phyloP scores from a whole-genome alignment of 1,140 invertebrate species.

The Cepaea nemoralis region DNA sequence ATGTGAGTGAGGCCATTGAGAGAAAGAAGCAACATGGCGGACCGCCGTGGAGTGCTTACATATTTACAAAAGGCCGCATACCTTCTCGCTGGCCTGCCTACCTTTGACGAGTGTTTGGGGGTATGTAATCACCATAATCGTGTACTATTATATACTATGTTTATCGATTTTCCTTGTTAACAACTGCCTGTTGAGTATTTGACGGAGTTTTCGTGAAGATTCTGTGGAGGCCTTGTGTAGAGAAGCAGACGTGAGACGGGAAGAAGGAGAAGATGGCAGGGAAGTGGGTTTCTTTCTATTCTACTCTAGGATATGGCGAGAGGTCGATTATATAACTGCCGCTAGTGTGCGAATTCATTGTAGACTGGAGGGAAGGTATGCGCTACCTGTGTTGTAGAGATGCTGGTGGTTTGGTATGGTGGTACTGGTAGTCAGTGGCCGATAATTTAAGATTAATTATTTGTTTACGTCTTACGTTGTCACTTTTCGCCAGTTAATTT shows the following conservation, averaged over 20 bases:
- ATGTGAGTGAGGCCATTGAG: not conserved
- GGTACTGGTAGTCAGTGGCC: not conserved
- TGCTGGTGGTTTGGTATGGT: not conserved
- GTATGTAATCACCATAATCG: not conserved
- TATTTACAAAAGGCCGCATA: conserved; percentile 27
- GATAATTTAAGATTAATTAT: not conserved
- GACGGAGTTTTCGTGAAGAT: no score
- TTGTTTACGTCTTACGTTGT: no score
- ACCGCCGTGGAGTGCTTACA: conserved; percentile 4
- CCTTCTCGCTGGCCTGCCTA: no score
- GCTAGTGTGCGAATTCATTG: not conserved
- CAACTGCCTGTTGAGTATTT: no score
- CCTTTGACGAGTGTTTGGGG: not conserved
- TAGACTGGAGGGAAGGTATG: not conserved
- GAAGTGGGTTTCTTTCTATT: not conserved
- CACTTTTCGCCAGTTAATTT: no score
- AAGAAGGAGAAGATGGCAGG: no score
- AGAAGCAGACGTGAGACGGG: no score
- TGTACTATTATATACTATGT: no score
- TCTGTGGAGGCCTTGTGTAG: no score
- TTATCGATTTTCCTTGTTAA: no score
- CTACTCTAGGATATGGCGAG: no score
- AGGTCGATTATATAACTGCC: not conserved
- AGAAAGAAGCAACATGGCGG: conserved; percentile 40
- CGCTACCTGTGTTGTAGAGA: conserved; percentile 1